Conservation (phyloP, 2,113 vertebrate genomes). For the Platycercus adscitus region DNA sequence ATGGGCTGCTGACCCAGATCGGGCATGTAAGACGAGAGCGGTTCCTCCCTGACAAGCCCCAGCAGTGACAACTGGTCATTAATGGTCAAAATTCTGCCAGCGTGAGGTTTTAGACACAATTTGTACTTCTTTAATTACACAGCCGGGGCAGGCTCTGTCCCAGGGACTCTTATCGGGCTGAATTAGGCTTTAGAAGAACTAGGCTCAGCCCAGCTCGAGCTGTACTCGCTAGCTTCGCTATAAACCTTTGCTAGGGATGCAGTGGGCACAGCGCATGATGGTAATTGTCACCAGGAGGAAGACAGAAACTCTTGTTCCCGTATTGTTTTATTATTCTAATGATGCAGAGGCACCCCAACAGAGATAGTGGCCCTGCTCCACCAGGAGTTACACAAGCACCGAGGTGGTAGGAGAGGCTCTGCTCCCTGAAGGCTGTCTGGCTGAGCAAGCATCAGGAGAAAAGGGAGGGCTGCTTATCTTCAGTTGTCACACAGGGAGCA, state of each 20-base stretch:
- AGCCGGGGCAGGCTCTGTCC: background rate
- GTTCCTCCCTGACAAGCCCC: background rate
- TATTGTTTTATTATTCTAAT: conserved; percentile 30
- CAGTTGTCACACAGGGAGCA: background rate
- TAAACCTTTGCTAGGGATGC: background rate
- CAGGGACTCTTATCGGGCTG: background rate
- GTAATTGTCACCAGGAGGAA: background rate
- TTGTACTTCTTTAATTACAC: conserved; percentile 38
- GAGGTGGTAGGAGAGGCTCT: background rate
- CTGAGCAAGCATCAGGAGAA: background rate
- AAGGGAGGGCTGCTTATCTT: conserved; percentile 2
- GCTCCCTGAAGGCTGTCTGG: background rate
- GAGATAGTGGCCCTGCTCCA: background rate
- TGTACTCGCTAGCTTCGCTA: background rate
- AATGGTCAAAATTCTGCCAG: conserved; percentile 50
- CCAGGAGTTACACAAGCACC: background rate
- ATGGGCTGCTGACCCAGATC: conserved; percentile 44
- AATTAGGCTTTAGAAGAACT: conserved; percentile 21
- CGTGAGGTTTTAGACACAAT: conserved; percentile 40
- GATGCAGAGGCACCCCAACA: background rate
- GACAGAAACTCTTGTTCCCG: background rate
- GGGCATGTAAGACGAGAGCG: fast-evolving
- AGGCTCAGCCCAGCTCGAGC: background rate
- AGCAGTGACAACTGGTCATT: conserved; percentile 5
- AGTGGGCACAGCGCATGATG: fast-evolving